Evolutionary conservation across 2,888 invertebrate genomes (phyloP), one percentile per base, ranked within the genome.

Genomic region (Clepsis dumicolana): DNA sequence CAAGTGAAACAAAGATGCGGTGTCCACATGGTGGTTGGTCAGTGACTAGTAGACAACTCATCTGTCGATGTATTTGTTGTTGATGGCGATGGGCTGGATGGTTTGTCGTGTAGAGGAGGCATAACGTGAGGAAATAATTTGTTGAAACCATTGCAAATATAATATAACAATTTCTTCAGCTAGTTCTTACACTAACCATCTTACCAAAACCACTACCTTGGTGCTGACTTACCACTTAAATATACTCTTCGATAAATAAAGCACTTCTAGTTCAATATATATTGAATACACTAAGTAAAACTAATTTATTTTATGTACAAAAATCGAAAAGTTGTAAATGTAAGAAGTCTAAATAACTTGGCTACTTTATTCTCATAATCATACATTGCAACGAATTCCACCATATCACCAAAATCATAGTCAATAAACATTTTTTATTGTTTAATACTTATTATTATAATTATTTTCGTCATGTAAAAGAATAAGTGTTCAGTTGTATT

Each of bases 141-240:
- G 10, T 7, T 18, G 27, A 5, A 24, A 12, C 24, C 24, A 24
- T 12, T 50, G 32, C 32, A 32, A 10, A 10, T 32, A 29, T 7
- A 7, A 8, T 4, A 7, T 24, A 50, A 50, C 50, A 24, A 24
- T 24, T 24, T 4, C 24, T 16, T 16, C 18, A 18, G n/a, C 50
- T 14, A 50, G 12, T 24, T 8, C 52, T 27, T 25, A 52, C 41
- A 35, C 18, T 32, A 59, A 38, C 24, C 38, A 27, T 27, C 32
- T 32, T 61, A 27, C 35, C 7, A 38, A 5, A 38, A 25, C 38
- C 25, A 56, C 18, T 57, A 35, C 18, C 4, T 25, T 53, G 35
- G 53, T 66, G 63, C 63, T 16, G 24, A 80, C 87, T 89, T 75
- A 81, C 81, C 89, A 88, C 89, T 86, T 81, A 75, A 89, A 91